Percentiles rank a stretch among this genome's conserved stretches.
Conservation (phyloP, 1,140 invertebrate species). For the Odontomachus brunneus region DNA sequence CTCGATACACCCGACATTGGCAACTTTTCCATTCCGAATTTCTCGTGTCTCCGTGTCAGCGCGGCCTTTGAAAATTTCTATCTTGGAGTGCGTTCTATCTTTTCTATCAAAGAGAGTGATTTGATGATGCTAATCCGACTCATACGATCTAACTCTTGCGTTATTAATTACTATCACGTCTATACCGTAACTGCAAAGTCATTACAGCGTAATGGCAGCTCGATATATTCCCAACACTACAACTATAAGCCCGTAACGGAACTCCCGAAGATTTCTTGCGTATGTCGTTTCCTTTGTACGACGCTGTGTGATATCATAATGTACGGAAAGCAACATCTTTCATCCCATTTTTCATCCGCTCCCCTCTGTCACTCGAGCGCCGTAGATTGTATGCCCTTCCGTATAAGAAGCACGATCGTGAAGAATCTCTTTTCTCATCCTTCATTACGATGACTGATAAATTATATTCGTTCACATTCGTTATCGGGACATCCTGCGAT, state of each 20-base stretch:
- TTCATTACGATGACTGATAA: conserved; percentile 35
- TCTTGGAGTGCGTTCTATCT: too few relatives aligned
- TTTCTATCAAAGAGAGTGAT: too few relatives aligned
- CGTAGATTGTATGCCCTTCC: conserved; percentile 38
- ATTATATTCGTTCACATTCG: not conserved
- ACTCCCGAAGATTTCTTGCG: conserved; percentile 12
- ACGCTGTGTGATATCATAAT: conserved; percentile 36
- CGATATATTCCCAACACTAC: conserved; percentile 51
- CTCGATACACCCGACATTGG: too few relatives aligned
- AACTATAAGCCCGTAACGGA: conserved; percentile 6
- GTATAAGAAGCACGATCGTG: conserved; percentile 61
- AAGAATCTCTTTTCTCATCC: conserved; percentile 3
- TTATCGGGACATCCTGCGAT: conserved; percentile 17
- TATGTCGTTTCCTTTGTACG: conserved; percentile 31
- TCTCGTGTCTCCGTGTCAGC: too few relatives aligned
- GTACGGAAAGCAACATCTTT: conserved; percentile 38
- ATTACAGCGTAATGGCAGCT: not conserved
- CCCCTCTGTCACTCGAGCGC: conserved; percentile 41
- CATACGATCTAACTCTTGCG: not conserved
- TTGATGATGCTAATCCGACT: too few relatives aligned
- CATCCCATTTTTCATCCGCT: conserved; percentile 52
- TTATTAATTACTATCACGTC: not conserved
- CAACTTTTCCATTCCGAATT: too few relatives aligned
- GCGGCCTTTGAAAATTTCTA: too few relatives aligned
- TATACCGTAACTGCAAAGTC: not conserved